Evolutionary conservation across 2,797 vertebrate species (phyloP), one percentile per base, ranked within the genome.

Genomic region (Acestrorhynchus altus): DNA sequence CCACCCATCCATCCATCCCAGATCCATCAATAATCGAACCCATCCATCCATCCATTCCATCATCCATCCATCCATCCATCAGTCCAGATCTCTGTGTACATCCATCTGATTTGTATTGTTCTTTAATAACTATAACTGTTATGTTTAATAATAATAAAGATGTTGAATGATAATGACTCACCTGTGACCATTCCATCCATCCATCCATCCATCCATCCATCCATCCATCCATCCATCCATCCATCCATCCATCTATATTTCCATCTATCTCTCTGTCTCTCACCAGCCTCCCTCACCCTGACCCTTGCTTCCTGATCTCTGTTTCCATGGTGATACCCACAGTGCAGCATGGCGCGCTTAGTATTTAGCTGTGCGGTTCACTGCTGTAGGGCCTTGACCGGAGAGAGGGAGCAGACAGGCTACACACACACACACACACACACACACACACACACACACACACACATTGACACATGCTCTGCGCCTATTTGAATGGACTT

Each of bases 311-410:
- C 82, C 81, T 86, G 88, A 86, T 88, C 88, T 85, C 83, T 40
- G 90, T 92, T 90, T 65, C 90, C 88, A 89, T 90, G 89, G 90
- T 76, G 87, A 92, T 83, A 78, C 79, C 18, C 78, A 78, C 81
- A 74, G 73, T 79, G 77, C 54, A 82, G 81, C 49, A 66, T 35
- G 71, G 79, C 79, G 9, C 77, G 52, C 70, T 81, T 64, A 60
- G 12, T 39, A 35, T 73, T 84, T 68, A 83, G 60, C 85, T 77
- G 65, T 24, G 39, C 67, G 69, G 74, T 61, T 74, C 42, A 10
- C 22, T 60, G 39, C 54, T 26, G 44, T 44, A 59, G 54, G 40
- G 20, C 40, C 8, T 56, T 26, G 44, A 18, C 54, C 46, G 22
- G 15, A 46, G 16, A 12, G 13, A 35, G 42, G 22, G 16, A 49